Percentiles rank a stretch among this genome's conserved stretches.
phyloP scores from a whole-genome alignment of 30 jellyfish, hydroid and myxozoan genomes.

The Turritopsis dohrnii region DNA sequence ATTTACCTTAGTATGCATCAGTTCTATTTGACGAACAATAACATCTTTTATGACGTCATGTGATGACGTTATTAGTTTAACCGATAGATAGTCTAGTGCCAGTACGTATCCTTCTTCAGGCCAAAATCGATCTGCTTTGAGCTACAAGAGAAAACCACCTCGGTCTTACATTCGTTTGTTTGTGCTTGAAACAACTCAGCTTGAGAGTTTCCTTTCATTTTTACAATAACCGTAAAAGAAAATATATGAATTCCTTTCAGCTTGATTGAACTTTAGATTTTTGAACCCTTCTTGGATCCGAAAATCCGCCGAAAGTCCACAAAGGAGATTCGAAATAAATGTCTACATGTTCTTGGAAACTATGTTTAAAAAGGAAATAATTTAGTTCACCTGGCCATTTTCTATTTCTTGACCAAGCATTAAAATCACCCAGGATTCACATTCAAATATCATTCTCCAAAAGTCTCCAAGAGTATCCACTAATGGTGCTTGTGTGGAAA shows the following conservation, averaged over 20 bases:
- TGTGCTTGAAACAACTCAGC: too few relatives aligned
- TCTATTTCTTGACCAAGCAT: conserved; percentile 60
- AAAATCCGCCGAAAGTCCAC: too few relatives aligned
- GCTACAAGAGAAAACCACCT: conserved; percentile 1
- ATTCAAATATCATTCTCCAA: conserved; percentile 86
- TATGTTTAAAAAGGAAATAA: too few relatives aligned
- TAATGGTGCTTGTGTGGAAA: conserved; percentile 81
- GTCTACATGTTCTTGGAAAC: too few relatives aligned
- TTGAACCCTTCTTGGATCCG: too few relatives aligned
- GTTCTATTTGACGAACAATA: conserved; percentile 21
- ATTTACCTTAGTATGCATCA: conserved; percentile 30
- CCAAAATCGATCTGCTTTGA: conserved; percentile 39
- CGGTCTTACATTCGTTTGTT: too few relatives aligned
- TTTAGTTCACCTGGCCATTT: conserved; percentile 27
- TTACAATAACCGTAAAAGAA: too few relatives aligned
- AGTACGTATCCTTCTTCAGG: conserved; percentile 39
- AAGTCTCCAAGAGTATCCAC: conserved; percentile 58
- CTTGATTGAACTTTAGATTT: background rate
- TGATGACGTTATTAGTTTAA: conserved; percentile 6
- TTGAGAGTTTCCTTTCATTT: background rate
- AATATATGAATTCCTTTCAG: background rate
- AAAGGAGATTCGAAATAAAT: too few relatives aligned
- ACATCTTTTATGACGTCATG: conserved; percentile 29
- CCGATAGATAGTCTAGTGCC: conserved; percentile 35
- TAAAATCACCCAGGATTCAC: conserved; percentile 45